Evolutionary conservation across 2,797 vertebrate species (phyloP).

Genomic region (Peromyscus eremicus): DNA sequence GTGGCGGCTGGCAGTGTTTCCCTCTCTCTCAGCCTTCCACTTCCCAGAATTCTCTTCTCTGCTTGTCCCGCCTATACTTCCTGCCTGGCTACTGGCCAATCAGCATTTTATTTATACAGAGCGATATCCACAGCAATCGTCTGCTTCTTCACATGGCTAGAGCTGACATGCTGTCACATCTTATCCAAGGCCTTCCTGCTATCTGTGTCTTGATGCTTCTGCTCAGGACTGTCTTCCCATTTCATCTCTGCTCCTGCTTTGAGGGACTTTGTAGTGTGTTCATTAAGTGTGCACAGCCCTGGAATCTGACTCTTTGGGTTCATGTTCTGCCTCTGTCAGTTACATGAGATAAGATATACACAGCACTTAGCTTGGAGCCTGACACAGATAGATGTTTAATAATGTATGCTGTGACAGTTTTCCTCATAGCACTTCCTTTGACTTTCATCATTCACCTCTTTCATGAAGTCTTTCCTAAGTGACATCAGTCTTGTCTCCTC

Average conservation of each 20-base stretch:
- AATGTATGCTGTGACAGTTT: slow-evolving; percentile 20
- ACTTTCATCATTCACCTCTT: not conserved
- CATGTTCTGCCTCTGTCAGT: slow-evolving; percentile 52
- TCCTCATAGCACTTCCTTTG: not conserved
- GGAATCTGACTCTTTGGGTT: slow-evolving; percentile 52
- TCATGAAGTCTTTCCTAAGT: slow-evolving; percentile 13
- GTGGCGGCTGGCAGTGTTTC: no score
- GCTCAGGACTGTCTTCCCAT: slow-evolving; percentile 2
- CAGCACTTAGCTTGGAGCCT: slow-evolving; percentile 50
- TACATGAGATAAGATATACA: slow-evolving; percentile 68
- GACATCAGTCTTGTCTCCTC: not conserved
- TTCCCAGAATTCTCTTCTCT: no score
- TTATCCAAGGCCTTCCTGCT: slow-evolving; percentile 15
- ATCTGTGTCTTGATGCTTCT: slow-evolving; percentile 53
- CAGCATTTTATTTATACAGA: no score
- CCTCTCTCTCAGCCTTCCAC: no score
- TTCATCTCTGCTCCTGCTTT: slow-evolving; percentile 46
- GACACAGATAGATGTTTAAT: slow-evolving; percentile 52
- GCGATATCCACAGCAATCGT: no score
- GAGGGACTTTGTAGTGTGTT: slow-evolving; percentile 72
- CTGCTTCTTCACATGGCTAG: slow-evolving; percentile 35
- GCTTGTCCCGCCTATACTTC: no score
- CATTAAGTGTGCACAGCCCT: slow-evolving; percentile 72
- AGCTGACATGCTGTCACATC: slow-evolving; percentile 22
- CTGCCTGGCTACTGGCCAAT: no score